These are phyloP conservation scores for Poeciliopsis paucimaculata DNA, from an alignment of 2,797 vertebrate genomes.

Conservation along the genomic window DNA sequence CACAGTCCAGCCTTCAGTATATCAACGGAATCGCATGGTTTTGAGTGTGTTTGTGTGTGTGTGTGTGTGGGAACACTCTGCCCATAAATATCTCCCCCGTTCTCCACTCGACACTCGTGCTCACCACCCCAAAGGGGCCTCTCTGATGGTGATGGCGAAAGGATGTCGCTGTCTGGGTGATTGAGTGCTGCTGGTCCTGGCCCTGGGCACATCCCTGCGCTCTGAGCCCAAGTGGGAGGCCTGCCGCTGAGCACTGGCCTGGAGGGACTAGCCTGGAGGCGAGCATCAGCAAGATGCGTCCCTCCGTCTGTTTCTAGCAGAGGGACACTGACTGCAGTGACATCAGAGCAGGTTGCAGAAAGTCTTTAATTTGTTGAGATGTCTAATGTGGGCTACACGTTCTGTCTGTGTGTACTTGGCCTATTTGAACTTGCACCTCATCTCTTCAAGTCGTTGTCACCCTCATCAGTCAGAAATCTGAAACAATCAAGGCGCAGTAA, in stretches of 20 bases:
- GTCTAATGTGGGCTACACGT: not conserved
- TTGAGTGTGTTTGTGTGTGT: slow-evolving; percentile 69
- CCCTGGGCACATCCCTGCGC: slow-evolving; percentile 73
- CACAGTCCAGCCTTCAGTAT: slow-evolving; percentile 76
- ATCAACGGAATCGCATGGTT: slow-evolving; percentile 76
- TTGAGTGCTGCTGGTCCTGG: slow-evolving; percentile 80
- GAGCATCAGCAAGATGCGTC: slow-evolving; percentile 64
- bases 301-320: slow-evolving; percentile 50
- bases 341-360: not conserved
- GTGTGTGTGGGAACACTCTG: slow-evolving; percentile 66
- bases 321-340: slow-evolving; percentile 25
- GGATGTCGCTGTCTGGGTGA: slow-evolving; percentile 85
- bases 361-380: slow-evolving; percentile 6
- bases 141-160: slow-evolving; percentile 82
- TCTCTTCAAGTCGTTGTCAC: slow-evolving; percentile 51
- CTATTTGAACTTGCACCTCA: slow-evolving; percentile 50
- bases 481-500: slow-evolving; percentile 81
- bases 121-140: slow-evolving; percentile 75
- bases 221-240: slow-evolving; percentile 70
- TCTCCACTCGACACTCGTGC: slow-evolving; percentile 10
- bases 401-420: slow-evolving; percentile 8
- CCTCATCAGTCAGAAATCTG: slow-evolving; percentile 67
- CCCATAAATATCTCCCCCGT: slow-evolving; percentile 81
- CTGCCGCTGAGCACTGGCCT: slow-evolving; percentile 67
- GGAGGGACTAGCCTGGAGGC: slow-evolving; percentile 68